Evolutionary conservation across 1,140 invertebrate genomes (phyloP).

Genomic region (Papilio polytes): DNA sequence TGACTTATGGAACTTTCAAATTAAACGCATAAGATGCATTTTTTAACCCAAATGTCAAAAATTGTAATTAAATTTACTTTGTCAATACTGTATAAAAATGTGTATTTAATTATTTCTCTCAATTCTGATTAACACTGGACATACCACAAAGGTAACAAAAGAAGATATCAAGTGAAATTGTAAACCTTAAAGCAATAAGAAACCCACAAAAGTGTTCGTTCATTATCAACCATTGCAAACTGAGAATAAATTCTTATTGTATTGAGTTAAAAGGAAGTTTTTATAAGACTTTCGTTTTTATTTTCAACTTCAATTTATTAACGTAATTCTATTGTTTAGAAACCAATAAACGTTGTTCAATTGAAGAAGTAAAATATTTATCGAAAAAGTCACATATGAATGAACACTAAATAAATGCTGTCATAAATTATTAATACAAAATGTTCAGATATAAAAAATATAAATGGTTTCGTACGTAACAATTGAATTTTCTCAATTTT

Average conservation of each 20-base stretch:
- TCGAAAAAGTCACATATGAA: background rate
- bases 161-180: conserved; percentile 31
- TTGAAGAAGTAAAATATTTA: too few species aligned
- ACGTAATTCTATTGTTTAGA: background rate
- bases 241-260: conserved; percentile 7
- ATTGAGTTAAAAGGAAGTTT: background rate
- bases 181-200: conserved; percentile 33
- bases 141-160: conserved; percentile 23
- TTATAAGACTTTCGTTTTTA: background rate
- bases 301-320: background rate
- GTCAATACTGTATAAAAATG: background rate
- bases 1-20: background rate
- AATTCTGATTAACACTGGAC: background rate
- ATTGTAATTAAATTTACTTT: too few species aligned
- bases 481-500: conserved; percentile 18
- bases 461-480: background rate
- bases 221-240: conserved; percentile 12
- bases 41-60: background rate
- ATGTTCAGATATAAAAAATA: background rate
- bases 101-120: background rate
- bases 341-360: conserved; percentile 2
- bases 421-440: background rate
- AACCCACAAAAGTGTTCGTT: conserved; percentile 23
- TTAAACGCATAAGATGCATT: background rate
- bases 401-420: background rate